Evolutionary conservation across 2,113 vertebrate genomes (phyloP).

Genomic region (Phylloscopus trochilus): DNA sequence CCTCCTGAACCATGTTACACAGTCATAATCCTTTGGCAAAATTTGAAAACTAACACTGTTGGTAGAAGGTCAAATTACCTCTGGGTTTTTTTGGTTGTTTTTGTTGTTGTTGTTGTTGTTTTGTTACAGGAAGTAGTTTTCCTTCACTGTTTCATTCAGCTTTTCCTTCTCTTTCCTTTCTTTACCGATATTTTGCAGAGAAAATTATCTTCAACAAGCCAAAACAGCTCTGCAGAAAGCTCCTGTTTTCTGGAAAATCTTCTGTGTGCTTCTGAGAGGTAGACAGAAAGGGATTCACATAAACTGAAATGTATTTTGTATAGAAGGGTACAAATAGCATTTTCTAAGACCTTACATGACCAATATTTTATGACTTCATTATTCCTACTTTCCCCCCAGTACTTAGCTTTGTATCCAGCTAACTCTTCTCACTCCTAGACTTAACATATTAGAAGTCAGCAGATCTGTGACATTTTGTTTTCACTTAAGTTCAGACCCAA

Average conservation of each 20-base stretch:
- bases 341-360: not conserved
- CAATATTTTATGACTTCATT: not conserved
- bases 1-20: not conserved
- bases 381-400: not conserved
- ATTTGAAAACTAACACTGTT: not conserved
- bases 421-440: not conserved
- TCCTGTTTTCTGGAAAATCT: not conserved
- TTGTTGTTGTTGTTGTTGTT: no score
- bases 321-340: not conserved
- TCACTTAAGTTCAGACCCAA: not conserved
- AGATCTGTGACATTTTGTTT: not conserved
- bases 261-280: not conserved
- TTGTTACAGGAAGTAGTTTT: not conserved
- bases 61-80: rapidly evolving
- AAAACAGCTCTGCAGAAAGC: not conserved
- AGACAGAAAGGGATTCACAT: not conserved
- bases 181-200: not conserved
- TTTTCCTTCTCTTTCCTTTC: not conserved
- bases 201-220: not conserved
- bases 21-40: not conserved
- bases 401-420: not conserved
- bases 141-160: not conserved
- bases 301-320: not conserved
- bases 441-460: not conserved
- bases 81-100: not conserved